Percentiles rank a stretch among this genome's conserved stretches.
These are phyloP conservation scores for Sebastes hopkinsi DNA, from an alignment of 2,797 vertebrate species.

Conservation along the genomic window DNA sequence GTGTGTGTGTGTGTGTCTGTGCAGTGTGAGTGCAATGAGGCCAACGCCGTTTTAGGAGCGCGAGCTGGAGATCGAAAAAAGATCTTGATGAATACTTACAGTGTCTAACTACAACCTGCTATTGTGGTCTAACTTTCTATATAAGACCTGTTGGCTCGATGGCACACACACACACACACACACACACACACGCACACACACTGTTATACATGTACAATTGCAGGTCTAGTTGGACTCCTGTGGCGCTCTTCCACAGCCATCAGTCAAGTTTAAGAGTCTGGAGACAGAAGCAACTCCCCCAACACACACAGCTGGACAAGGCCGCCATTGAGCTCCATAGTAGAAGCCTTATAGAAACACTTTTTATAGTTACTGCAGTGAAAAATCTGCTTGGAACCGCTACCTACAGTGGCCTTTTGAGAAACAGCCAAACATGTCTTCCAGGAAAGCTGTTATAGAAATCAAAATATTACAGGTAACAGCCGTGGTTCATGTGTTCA, in stretches of 20 bases:
- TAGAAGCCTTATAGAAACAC: slow-evolving; percentile 18
- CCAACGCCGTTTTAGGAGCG: slow-evolving; percentile 35
- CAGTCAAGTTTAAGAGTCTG: slow-evolving; percentile 67
- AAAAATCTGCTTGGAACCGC: slow-evolving; percentile 6
- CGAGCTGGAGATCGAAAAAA: slow-evolving; percentile 44
- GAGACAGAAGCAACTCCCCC: slow-evolving; percentile 47
- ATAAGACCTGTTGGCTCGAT: slow-evolving; percentile 50
- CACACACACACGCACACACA: slow-evolving; percentile 10
- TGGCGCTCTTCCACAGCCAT: slow-evolving; percentile 57
- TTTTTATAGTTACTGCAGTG: slow-evolving; percentile 23
- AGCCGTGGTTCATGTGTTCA: neutral
- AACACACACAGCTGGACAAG: slow-evolving; percentile 62
- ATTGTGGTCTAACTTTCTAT: slow-evolving; percentile 71
- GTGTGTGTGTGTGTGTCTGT: slow-evolving; percentile 11
- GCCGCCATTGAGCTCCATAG: slow-evolving; percentile 46
- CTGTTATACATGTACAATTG: slow-evolving; percentile 42
- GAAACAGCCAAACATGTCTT: neutral
- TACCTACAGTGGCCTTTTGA: neutral
- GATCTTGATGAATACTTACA: slow-evolving; percentile 66
- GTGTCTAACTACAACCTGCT: slow-evolving; percentile 69
- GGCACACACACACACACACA: slow-evolving; percentile 11
- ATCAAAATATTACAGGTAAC: neutral
- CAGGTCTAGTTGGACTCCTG: slow-evolving; percentile 56
- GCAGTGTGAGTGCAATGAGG: slow-evolving; percentile 30
- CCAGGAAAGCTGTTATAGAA: neutral